Percentiles rank a stretch among this genome's conserved stretches.
These are phyloP conservation scores for Acanthisitta chloris DNA, from an alignment of 2,113 vertebrate genomes.

Conservation along the genomic window DNA sequence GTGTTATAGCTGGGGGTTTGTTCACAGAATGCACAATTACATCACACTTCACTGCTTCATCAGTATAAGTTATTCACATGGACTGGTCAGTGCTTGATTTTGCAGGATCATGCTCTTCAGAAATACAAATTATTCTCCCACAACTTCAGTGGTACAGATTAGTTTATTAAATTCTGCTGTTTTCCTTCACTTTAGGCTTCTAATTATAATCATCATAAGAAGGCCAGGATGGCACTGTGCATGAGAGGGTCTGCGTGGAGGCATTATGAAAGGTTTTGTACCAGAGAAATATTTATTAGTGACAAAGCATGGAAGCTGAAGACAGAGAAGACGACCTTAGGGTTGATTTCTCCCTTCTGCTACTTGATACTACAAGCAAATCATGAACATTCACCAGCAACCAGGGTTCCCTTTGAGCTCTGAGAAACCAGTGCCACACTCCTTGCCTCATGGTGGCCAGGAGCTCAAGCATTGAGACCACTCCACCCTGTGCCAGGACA, in stretches of 20 bases:
- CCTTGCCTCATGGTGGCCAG: fast-evolving
- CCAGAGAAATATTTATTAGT: not conserved
- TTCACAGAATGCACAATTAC: not conserved
- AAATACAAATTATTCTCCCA: not conserved
- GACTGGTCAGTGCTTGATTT: not conserved
- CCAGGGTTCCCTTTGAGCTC: fast-evolving
- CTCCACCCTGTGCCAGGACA: not conserved
- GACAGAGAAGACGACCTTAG: not conserved
- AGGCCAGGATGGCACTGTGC: not conserved
- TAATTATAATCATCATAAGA: not conserved
- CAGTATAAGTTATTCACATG: not conserved
- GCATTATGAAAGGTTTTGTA: not conserved
- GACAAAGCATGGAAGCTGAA: not conserved
- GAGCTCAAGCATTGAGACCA: fast-evolving
- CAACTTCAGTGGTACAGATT: not conserved
- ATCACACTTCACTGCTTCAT: not conserved
- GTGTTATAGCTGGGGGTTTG: fast-evolving
- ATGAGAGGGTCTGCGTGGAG: not conserved
- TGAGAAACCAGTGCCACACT: not conserved
- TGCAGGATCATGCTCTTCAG: not conserved
- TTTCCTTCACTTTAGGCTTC: not conserved
- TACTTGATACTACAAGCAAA: not conserved
- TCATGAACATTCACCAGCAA: fast-evolving
- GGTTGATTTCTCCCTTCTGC: not conserved
- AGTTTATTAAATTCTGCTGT: not conserved